Evolutionary conservation across 2,113 vertebrate species (phyloP).

Genomic region (Prochilodus magdalenae): DNA sequence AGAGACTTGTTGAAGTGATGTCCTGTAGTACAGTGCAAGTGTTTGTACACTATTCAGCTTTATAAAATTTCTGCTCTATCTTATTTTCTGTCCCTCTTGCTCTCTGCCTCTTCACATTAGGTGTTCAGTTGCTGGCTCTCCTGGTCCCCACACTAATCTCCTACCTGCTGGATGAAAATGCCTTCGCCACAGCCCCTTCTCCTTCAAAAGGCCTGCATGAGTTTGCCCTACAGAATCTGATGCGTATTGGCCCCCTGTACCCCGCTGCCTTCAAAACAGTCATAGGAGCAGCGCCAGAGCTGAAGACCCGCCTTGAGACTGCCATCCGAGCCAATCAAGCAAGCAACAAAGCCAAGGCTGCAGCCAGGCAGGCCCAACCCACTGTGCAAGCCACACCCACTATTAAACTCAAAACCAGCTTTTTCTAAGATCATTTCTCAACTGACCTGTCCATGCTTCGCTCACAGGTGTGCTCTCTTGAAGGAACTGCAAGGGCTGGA

Average conservation of each 20-base stretch:
- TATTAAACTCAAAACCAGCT: slow-evolving; percentile 98
- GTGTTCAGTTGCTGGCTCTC: slow-evolving; percentile 93
- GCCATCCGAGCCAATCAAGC: slow-evolving; percentile 94
- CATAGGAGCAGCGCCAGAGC: slow-evolving; percentile 94
- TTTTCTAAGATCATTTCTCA: slow-evolving; percentile 80
- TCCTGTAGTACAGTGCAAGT: no score
- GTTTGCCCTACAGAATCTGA: slow-evolving; percentile 95
- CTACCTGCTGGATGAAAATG: slow-evolving; percentile 93
- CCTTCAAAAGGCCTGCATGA: slow-evolving; percentile 91
- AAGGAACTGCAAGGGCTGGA: no score
- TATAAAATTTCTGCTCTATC: no score
- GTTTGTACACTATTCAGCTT: no score
- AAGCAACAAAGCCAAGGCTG: slow-evolving; percentile 89
- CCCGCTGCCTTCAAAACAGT: slow-evolving; percentile 96
- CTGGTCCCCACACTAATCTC: slow-evolving; percentile 94
- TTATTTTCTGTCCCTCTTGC: no score
- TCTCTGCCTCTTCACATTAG: slow-evolving; percentile 69
- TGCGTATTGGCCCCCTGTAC: slow-evolving; percentile 96
- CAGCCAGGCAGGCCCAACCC: slow-evolving; percentile 86
- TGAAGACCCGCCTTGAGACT: slow-evolving; percentile 92
- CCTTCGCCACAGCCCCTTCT: slow-evolving; percentile 84
- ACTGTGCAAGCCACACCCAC: slow-evolving; percentile 89
- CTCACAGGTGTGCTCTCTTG: neutral
- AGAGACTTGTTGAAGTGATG: no score
- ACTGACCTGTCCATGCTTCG: neutral